phyloP scores from a whole-genome alignment of 2,888 invertebrate genomes.

The Hydroisotoma schaefferi region DNA sequence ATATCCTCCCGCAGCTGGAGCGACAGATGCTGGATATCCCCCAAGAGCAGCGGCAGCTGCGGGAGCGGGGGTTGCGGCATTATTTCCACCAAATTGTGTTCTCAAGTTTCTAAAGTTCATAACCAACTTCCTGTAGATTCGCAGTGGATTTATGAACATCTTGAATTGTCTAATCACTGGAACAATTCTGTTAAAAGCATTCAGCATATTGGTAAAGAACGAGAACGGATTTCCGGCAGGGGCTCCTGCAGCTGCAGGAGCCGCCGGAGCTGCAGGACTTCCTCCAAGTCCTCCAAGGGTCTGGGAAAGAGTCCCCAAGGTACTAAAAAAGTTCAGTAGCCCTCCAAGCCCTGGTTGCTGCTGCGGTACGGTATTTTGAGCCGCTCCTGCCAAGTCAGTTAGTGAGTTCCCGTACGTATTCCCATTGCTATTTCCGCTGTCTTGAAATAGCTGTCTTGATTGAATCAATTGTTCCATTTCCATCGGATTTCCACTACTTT shows the following conservation, averaged over 20 bases:
- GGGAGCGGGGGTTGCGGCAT: neutral
- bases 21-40: neutral
- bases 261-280: constrained; percentile 5
- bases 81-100: neutral
- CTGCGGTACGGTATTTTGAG: constrained; percentile 1
- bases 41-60: neutral
- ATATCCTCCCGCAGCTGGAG: neutral
- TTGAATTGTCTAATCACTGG: constrained; percentile 24
- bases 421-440: neutral
- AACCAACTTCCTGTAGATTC: constrained; percentile 21
- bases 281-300: neutral
- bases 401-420: neutral
- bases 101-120: constrained; percentile 1
- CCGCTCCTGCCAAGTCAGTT: neutral
- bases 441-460: constrained; percentile 4
- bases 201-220: constrained; percentile 21
- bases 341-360: neutral
- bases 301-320: neutral
- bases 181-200: constrained; percentile 30
- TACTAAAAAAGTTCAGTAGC: neutral
- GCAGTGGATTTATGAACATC: constrained; percentile 24
- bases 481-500: too few relatives aligned
- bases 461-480: too few relatives aligned
- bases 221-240: constrained; percentile 16
- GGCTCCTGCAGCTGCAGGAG: constrained; percentile 7